Evolutionary conservation across 2,888 invertebrate species (phyloP).

Genomic region (Cephonodes hylas): DNA sequence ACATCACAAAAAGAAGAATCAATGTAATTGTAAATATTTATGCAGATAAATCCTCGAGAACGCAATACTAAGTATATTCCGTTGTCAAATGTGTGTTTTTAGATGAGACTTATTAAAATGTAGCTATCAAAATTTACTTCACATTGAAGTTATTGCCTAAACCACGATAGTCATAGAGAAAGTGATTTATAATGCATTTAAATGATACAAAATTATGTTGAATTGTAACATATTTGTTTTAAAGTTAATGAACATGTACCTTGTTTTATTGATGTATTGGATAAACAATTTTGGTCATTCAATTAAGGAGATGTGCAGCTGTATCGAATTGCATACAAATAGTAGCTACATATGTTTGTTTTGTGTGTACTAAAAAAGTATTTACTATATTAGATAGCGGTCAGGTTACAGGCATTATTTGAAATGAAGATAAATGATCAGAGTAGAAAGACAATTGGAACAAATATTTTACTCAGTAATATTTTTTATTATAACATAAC

Average conservation of each 20-base stretch:
- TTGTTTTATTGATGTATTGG: neutral
- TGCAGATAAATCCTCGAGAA: neutral
- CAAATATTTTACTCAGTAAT: neutral
- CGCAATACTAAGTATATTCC: neutral
- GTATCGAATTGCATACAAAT: neutral
- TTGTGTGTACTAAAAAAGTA: neutral
- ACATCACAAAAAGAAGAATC: neutral
- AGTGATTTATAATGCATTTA: constrained; percentile 32
- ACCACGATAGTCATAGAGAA: constrained; percentile 13
- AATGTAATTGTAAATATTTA: neutral
- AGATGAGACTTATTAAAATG: neutral
- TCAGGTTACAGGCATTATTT: too few species aligned
- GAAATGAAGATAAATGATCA: too few species aligned
- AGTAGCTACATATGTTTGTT: neutral
- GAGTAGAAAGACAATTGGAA: neutral
- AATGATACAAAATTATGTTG: constrained; percentile 25
- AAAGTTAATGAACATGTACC: neutral
- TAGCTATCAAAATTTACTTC: constrained; percentile 21
- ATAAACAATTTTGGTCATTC: neutral
- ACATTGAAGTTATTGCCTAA: constrained; percentile 31
- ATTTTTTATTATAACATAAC: neutral
- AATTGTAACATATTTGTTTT: neutral
- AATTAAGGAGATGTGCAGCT: neutral
- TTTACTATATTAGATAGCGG: too few species aligned
- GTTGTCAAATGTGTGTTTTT: neutral